Evolutionary conservation across 2,113 vertebrate species (phyloP).

Genomic region (Pogona vitticeps): DNA sequence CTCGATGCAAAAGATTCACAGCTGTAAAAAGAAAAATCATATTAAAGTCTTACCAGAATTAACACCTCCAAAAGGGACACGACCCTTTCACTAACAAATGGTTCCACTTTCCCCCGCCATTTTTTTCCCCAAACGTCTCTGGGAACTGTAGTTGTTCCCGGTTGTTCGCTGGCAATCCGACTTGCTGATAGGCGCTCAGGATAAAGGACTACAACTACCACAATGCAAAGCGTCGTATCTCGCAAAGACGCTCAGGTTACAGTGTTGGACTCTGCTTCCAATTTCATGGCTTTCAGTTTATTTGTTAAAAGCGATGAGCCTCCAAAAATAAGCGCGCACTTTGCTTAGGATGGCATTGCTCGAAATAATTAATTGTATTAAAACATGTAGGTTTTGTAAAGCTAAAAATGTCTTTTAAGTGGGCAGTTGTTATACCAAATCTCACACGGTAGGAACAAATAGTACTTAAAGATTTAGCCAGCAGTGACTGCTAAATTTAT

Average conservation of each 20-base stretch:
- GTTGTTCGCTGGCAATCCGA: background rate
- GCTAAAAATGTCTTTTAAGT: no score
- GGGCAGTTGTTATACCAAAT: background rate
- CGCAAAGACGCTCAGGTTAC: no score
- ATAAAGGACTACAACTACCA: conserved; percentile 60
- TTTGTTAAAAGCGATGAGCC: no score
- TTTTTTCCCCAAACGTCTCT: conserved; percentile 10
- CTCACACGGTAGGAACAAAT: background rate
- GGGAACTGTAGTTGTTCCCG: conserved; percentile 66
- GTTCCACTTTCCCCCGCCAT: background rate
- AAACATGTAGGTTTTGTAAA: background rate
- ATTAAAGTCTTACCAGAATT: background rate
- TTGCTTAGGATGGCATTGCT: no score
- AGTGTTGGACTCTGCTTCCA: no score
- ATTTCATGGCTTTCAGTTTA: no score
- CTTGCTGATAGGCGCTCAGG: background rate
- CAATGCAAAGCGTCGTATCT: conserved; percentile 29
- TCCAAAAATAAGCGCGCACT: no score
- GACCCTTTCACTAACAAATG: accelerated
- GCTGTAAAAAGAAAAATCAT: background rate
- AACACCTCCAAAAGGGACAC: background rate
- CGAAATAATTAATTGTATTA: no score
- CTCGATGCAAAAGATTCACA: background rate
- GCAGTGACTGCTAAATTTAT: background rate
- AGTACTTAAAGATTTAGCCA: background rate